Percentiles rank a stretch among this genome's conserved stretches.
These are phyloP conservation scores for Sipha flava DNA, from an alignment of 1,140 invertebrate genomes.

Conservation along the genomic window DNA sequence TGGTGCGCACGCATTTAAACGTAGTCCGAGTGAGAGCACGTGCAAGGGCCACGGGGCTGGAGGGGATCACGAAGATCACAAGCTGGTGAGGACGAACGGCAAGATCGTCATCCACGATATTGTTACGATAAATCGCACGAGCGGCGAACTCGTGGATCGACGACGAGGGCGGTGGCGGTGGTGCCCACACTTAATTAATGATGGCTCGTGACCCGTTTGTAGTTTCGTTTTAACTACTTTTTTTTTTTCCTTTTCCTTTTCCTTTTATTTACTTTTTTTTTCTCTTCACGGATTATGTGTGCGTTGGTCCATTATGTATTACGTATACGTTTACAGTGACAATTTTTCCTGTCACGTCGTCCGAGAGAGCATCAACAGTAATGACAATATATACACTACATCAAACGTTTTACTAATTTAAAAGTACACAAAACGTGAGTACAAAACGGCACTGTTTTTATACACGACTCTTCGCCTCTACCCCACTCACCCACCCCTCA, in stretches of 20 bases:
- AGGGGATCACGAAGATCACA: conserved; percentile 13
- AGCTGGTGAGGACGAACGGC: not conserved
- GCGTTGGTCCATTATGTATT: no score
- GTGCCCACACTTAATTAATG: conserved; percentile 2
- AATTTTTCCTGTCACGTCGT: conserved; percentile 17
- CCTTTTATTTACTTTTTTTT: not conserved
- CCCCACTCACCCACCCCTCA: not conserved
- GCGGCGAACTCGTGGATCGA: not conserved
- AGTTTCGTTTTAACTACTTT: not conserved
- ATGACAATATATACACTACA: not conserved
- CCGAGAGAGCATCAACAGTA: not conserved
- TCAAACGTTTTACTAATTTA: conserved; percentile 19
- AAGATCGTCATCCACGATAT: conserved; percentile 11
- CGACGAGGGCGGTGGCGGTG: not conserved
- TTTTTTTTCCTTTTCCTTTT: not conserved
- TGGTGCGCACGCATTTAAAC: no score
- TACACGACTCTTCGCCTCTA: no score
- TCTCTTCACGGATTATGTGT: not conserved
- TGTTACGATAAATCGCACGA: conserved; percentile 23
- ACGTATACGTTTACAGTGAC: not conserved
- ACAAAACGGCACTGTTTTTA: not conserved
- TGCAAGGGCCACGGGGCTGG: not conserved
- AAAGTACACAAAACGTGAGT: not conserved
- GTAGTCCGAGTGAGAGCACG: no score
- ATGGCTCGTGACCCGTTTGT: conserved; percentile 26